Evolutionary conservation across 2,888 invertebrate species (phyloP).

Genomic region (Lasioglossum marginatum): DNA sequence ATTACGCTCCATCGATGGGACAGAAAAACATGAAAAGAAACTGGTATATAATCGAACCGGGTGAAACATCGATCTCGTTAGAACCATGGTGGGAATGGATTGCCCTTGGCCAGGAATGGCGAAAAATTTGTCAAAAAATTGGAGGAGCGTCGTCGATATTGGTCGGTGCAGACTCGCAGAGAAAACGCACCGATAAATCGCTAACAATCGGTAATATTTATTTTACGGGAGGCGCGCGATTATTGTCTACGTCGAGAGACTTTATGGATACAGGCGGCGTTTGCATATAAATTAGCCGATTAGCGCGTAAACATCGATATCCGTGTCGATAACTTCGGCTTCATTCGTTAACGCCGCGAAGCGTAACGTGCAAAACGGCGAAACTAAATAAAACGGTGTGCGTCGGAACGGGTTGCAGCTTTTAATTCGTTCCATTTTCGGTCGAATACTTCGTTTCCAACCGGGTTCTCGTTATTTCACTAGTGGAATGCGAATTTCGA

Average conservation of each 20-base stretch:
- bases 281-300: slow-evolving; percentile 58
- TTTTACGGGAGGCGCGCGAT: slow-evolving; percentile 31
- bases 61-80: not conserved
- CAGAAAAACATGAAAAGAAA: not conserved
- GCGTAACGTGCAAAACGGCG: not conserved
- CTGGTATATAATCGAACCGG: not conserved
- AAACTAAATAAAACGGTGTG: slow-evolving; percentile 10
- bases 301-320: slow-evolving; percentile 32
- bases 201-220: slow-evolving; percentile 29
- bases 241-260: slow-evolving; percentile 31
- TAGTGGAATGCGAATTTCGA: not conserved
- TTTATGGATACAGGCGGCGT: slow-evolving; percentile 28
- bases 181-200: slow-evolving; percentile 32
- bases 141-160: not conserved
- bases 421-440: slow-evolving; percentile 31
- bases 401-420: not conserved
- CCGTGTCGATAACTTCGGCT: slow-evolving; percentile 32
- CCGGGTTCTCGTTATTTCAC: not conserved
- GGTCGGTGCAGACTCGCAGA: not conserved
- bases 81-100: not conserved
- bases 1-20: too few relatives aligned
- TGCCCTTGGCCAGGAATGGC: not conserved
- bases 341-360: slow-evolving; percentile 22
- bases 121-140: slow-evolving; percentile 14
- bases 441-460: not conserved